Conservation (phyloP, 2,797 vertebrate genomes). For the Cetoscarus ocellatus region DNA sequence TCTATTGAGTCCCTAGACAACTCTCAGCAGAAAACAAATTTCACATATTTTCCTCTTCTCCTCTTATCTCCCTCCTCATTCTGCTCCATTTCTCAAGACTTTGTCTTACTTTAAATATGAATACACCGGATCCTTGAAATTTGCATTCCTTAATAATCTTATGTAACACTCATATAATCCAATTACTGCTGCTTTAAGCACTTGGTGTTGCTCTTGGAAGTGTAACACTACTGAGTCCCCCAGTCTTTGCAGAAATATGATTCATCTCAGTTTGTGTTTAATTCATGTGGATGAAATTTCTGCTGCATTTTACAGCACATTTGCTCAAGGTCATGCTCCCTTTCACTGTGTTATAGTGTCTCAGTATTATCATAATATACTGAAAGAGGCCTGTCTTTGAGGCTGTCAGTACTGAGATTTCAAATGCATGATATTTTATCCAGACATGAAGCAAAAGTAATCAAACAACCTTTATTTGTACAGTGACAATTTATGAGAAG, state of each 20-base stretch:
- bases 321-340: neutral
- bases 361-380: neutral
- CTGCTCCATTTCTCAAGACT: neutral
- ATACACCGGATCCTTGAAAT: constrained; percentile 24
- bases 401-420: neutral
- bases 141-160: constrained; percentile 7
- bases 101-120: constrained; percentile 10
- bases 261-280: neutral
- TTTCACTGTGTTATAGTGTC: neutral
- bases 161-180: constrained; percentile 8
- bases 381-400: neutral
- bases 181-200: neutral
- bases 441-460: too few relatives aligned
- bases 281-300: neutral
- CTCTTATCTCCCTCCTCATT: constrained; percentile 2
- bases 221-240: neutral
- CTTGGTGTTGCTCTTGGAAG: neutral
- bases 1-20: constrained; percentile 38
- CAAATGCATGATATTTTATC: too few relatives aligned
- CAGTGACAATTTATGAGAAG: too few relatives aligned
- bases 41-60: constrained; percentile 8
- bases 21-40: constrained; percentile 40
- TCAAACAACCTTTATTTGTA: too few relatives aligned
- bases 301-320: neutral
- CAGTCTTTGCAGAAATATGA: neutral